Base-by-base conservation (phyloP, 64 coral and sea anemone genomes). In the Anthopleura sola region DNA sequence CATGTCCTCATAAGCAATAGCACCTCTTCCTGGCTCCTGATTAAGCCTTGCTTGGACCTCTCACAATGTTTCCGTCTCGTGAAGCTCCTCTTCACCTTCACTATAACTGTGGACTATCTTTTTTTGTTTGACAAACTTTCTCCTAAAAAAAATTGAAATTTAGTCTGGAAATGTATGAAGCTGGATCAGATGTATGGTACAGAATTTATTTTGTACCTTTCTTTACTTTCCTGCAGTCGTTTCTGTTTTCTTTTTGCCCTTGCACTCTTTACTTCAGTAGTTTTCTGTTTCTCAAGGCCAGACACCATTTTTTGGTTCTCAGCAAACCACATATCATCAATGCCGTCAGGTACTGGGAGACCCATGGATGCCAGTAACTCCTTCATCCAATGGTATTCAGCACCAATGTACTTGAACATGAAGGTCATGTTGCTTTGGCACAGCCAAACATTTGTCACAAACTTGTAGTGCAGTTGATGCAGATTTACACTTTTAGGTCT, bases 171-270 rank as follows among this genome's bases (percentile, higher is more conserved):
- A n/a, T n/a, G n/a, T n/a, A n/a, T n/a, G n/a, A n/a, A n/a, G n/a
- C n/a, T n/a, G n/a, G n/a, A 44, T 7, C 7, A 7, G 39, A 3
- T 44, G 39, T 44, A 3, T 44, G 39, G 7, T 44, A 7, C 39
- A 7, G 2, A 44, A 44, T 7, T 44, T 44, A 2, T 44, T 44
- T 44, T 44, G 2, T 44, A 44, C 39, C 39, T 44, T 44, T 44
- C 7, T 44, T 44, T 2, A 44, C 39, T 44, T 44, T 44, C 7
- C 39, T 3, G 39, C 44, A 37, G 5, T 39, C 84, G 60, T 26
- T 86, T 86, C 57, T 86, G 38, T 47, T 86, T 86, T 44, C 62
- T 39, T n/a, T 37, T 46, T 13, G 84, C 84, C n/a, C 84, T 86
- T 68, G 58, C 84, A 46, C 58, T 34, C 37, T 86, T 86, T 5